Evolutionary conservation across 2,797 vertebrate genomes (phyloP), one percentile per base, ranked within the genome.

Genomic region (Acrocephalus scirpaceus): DNA sequence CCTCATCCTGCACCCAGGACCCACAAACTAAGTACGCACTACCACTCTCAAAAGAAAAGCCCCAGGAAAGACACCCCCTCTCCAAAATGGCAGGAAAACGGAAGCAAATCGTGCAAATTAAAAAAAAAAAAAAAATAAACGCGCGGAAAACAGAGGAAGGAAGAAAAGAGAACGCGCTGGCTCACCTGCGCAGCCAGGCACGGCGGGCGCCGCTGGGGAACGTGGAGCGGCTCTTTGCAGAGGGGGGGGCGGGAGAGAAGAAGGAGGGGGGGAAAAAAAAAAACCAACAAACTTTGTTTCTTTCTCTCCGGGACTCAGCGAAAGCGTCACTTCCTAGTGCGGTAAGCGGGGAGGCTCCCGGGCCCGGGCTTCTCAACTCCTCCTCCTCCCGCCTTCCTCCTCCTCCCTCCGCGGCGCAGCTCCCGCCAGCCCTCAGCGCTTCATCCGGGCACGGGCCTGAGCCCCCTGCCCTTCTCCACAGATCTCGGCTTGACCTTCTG

Each of bases 301-400:
- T 97, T 95, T 97, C 94, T 93, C 95, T 95, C 86, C 88, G 87
- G 97, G 97, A 97, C 97, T 96, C 92, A 86, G 96, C 96, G 95
- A 97, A 97, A 95, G 97, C 98, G 98, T 98, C 98, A 98, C 98
- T 99, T 98, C 98, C 98, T 98, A 96, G 97, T 98, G 62, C 77
- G 73, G 91, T 92, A 30, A 94, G 91, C 91, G 91, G 90, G 96
- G 96, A 95, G 97, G 91, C 92, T 97, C 95, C 95, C 27, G 32
- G 60, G 80, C 90, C 89, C 69, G 90, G 47, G 70, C 91, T 90
- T 66, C 75, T 95, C 97, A 92, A 95, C 97, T 54, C 87, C 97
- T 96, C 94, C 96, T 96, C 93, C 76, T 83, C 93, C 96, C 89
- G 30, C 47, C 88, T 40, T 30, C 71, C 22, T 72, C 16, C 67